Evolutionary conservation across 2,888 invertebrate species (phyloP).

Genomic region (Nasonia oneida): DNA sequence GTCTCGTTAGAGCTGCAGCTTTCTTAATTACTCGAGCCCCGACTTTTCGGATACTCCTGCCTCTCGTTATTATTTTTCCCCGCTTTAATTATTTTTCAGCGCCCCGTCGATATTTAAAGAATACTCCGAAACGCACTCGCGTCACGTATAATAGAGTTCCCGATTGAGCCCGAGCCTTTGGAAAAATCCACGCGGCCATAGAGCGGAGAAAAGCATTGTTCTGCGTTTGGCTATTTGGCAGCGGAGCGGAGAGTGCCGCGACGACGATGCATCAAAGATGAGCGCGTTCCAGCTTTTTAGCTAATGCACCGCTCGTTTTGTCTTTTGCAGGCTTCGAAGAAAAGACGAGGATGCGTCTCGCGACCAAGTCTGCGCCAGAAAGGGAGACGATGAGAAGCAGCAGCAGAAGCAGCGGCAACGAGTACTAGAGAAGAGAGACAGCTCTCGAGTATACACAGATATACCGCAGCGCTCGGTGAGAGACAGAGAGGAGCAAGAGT

Average conservation of each 20-base stretch:
- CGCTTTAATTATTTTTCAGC: background rate
- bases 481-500: background rate
- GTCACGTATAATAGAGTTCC: constrained; percentile 5
- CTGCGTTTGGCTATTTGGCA: background rate
- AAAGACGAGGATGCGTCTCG: constrained; percentile 5
- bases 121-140: background rate
- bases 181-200: background rate
- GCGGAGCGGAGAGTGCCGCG: no score
- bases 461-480: background rate
- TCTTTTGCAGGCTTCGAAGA: constrained; percentile 29
- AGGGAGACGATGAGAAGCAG: constrained; percentile 9
- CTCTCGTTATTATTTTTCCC: background rate
- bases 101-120: background rate
- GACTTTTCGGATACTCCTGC: background rate
- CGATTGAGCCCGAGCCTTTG: constrained; percentile 32
- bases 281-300: constrained; percentile 22
- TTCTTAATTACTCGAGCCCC: background rate
- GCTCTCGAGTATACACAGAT: background rate
- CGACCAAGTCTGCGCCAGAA: background rate
- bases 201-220: background rate
- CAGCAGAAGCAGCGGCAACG: background rate
- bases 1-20: background rate
- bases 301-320: constrained; percentile 52
- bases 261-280: background rate
- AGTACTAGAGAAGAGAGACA: background rate